Evolutionary conservation across 2,797 vertebrate species (phyloP).

Genomic region (Cephalopachus bancanus): DNA sequence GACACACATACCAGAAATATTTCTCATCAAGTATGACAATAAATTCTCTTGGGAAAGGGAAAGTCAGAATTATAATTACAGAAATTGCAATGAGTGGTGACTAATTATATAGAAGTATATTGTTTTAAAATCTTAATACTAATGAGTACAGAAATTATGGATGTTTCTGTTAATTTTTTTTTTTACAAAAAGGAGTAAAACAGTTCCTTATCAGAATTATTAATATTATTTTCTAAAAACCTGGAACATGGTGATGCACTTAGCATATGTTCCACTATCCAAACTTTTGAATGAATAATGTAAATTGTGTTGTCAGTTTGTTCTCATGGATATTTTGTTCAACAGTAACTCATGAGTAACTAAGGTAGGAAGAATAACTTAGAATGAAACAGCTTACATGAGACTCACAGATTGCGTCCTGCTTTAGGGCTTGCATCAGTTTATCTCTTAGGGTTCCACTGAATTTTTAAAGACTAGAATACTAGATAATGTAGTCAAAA

Average conservation of each 20-base stretch:
- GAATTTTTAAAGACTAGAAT: not conserved
- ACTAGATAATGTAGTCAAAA: not conserved
- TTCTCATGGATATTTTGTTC: not conserved
- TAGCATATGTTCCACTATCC: not conserved
- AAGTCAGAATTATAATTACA: not conserved
- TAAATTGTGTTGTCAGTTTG: not conserved
- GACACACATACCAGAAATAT: not conserved
- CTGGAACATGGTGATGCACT: not conserved
- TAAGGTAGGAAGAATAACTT: fast-evolving
- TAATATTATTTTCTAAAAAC: not conserved
- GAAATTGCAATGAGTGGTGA: not conserved
- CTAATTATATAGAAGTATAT: not conserved
- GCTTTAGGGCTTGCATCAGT: not conserved
- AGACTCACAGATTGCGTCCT: not conserved
- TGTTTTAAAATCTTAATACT: constrained; percentile 4
- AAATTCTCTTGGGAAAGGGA: not conserved
- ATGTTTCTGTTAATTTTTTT: not conserved
- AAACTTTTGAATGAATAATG: not conserved
- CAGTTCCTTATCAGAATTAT: not conserved
- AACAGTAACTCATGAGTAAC: not conserved
- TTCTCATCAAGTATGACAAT: not conserved
- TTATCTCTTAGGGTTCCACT: not conserved
- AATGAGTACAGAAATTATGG: not conserved
- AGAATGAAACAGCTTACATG: not conserved
- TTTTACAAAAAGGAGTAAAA: not conserved